A percentile compares a stretch with the other conserved stretches of the same genome.
phyloP scores from a whole-genome alignment of 2,888 invertebrate genomes.

The Ophion ventricosus region DNA sequence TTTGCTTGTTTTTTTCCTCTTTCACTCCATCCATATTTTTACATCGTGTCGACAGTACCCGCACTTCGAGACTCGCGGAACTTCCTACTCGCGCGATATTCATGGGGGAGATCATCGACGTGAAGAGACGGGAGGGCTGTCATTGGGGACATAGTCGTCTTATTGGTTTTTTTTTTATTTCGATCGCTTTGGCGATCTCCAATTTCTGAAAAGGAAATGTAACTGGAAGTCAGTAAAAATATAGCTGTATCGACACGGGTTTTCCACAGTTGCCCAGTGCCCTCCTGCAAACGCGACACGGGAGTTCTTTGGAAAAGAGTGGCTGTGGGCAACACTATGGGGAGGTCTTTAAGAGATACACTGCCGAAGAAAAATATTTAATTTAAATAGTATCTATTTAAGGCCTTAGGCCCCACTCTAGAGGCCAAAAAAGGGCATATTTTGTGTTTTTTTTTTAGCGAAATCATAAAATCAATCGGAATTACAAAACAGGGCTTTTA shows the following conservation, averaged over 20 bases:
- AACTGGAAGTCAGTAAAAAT: background rate
- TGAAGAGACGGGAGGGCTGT: background rate
- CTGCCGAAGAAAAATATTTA: too few species aligned
- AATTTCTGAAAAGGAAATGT: too few species aligned
- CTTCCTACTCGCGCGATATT: slow-evolving; percentile 18
- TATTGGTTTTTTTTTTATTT: background rate
- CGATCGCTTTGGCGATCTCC: background rate
- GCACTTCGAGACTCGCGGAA: slow-evolving; percentile 12
- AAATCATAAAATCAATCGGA: too few species aligned
- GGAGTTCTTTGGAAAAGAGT: too few species aligned
- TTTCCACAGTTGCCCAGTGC: background rate
- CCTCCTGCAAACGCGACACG: background rate
- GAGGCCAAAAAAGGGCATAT: too few species aligned
- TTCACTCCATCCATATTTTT: slow-evolving; percentile 10
- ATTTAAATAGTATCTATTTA: too few species aligned
- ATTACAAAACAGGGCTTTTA: too few species aligned
- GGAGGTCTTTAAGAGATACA: too few species aligned
- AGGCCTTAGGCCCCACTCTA: too few species aligned
- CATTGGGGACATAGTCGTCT: background rate
- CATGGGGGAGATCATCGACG: background rate
- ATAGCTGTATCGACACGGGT: background rate
- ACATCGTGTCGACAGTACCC: slow-evolving; percentile 9
- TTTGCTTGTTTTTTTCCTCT: slow-evolving; percentile 46
- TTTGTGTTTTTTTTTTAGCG: too few species aligned
- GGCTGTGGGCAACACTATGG: too few species aligned